A percentile compares a stretch with the other conserved stretches of the same genome.
Evolutionary conservation across 2,797 vertebrate species (phyloP).

Genomic region (Pangasius larnaudii): DNA sequence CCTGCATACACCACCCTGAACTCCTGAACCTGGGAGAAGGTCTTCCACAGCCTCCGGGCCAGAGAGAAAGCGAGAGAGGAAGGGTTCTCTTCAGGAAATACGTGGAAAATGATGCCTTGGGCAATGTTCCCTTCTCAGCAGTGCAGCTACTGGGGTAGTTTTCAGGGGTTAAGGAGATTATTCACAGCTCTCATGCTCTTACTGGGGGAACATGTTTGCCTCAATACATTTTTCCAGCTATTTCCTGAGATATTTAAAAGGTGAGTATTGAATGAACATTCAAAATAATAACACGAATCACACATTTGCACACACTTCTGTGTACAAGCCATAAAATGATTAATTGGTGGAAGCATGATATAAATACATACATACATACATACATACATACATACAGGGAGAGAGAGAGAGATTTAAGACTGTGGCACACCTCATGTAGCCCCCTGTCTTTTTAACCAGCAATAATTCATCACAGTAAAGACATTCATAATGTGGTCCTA

Average conservation of each 20-base stretch:
- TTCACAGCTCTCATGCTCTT: constrained; percentile 41
- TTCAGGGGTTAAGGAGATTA: constrained; percentile 59
- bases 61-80: constrained; percentile 46
- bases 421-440: constrained; percentile 12
- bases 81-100: constrained; percentile 54
- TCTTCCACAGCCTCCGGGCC: constrained; percentile 59
- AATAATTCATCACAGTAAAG: constrained; percentile 60
- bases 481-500: constrained; percentile 59
- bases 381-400: neutral
- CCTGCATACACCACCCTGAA: constrained; percentile 52
- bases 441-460: constrained; percentile 44
- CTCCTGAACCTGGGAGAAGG: constrained; percentile 56
- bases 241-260: neutral
- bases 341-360: constrained; percentile 1
- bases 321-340: neutral
- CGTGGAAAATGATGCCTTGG: constrained; percentile 58
- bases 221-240: neutral
- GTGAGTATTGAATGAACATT: neutral
- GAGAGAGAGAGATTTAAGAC: constrained; percentile 24
- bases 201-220: constrained; percentile 12
- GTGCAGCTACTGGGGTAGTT: constrained; percentile 49
- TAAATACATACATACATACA: neutral
- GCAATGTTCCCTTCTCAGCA: constrained; percentile 60
- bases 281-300: constrained; percentile 9
- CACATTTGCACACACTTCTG: neutral